These are phyloP conservation scores for Gonioctena quinquepunctata DNA, from an alignment of 1,140 invertebrate species.

Conservation along the genomic window DNA sequence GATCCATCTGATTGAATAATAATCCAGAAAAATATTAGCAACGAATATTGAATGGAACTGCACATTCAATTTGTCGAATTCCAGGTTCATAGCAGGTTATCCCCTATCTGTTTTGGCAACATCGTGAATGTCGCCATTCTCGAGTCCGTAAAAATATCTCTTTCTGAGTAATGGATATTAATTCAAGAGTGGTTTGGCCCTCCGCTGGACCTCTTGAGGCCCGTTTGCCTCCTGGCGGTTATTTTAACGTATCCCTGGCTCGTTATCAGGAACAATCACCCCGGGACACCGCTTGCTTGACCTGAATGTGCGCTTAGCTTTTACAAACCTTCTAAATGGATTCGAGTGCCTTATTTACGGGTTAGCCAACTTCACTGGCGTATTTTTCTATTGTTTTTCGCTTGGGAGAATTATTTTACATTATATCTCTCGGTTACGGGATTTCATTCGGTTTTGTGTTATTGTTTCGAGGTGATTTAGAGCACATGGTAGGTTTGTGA, in stretches of 20 bases:
- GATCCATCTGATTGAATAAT: too few species aligned
- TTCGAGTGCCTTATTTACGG: constrained; percentile 26
- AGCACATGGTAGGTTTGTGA: too few species aligned
- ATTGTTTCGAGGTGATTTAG: too few species aligned
- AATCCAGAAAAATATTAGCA: too few species aligned
- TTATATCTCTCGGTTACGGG: neutral
- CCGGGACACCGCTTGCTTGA: constrained; percentile 45
- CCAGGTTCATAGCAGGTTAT: neutral
- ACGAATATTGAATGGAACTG: too few species aligned
- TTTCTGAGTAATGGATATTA: constrained; percentile 44
- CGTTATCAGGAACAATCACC: constrained; percentile 48
- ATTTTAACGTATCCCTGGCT: constrained; percentile 41
- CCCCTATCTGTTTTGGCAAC: neutral
- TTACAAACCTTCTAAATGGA: constrained; percentile 30
- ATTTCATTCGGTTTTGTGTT: too few species aligned
- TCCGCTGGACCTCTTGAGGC: constrained; percentile 29
- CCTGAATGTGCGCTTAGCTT: constrained; percentile 38
- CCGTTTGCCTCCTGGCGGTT: constrained; percentile 39
- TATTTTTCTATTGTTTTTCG: constrained; percentile 3
- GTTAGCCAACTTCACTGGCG: neutral
- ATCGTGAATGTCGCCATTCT: constrained; percentile 17
- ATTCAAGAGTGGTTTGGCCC: constrained; percentile 24
- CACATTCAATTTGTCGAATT: constrained; percentile 2
- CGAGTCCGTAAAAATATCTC: constrained; percentile 12
- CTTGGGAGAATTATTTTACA: neutral